A percentile compares a stretch with the other conserved stretches of the same genome.
phyloP scores from a whole-genome alignment of 2,797 vertebrate species.

The Phaenicophaeus curvirostris region DNA sequence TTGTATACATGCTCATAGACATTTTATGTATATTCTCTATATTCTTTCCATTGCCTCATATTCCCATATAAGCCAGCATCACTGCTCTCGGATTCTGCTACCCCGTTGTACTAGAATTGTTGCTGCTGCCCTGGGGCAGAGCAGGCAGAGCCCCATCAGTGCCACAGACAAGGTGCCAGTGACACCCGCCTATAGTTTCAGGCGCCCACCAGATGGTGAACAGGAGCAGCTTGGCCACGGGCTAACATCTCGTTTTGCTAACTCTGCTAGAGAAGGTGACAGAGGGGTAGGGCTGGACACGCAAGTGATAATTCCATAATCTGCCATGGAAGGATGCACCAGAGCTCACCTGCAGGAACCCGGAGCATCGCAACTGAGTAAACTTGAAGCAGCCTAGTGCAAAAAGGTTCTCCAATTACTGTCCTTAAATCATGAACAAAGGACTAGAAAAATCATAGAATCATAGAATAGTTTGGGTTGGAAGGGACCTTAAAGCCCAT shows the following conservation, averaged over 20 bases:
- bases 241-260: neutral
- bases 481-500: no score
- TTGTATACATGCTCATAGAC: neutral
- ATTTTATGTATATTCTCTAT: neutral
- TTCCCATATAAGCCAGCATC: neutral
- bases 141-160: neutral
- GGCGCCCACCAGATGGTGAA: neutral
- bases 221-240: neutral
- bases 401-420: neutral
- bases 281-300: neutral
- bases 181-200: neutral
- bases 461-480: no score
- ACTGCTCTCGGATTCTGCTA: neutral
- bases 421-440: neutral
- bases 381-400: neutral
- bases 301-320: neutral
- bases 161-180: accelerated
- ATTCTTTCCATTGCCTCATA: neutral
- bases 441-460: neutral
- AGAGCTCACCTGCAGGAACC: neutral
- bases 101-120: neutral
- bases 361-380: accelerated
- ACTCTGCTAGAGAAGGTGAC: neutral
- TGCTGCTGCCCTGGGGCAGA: neutral
- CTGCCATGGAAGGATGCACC: neutral